These are phyloP conservation scores for Tethea ocularis DNA, from an alignment of 2,888 invertebrate species.

Conservation along the genomic window DNA sequence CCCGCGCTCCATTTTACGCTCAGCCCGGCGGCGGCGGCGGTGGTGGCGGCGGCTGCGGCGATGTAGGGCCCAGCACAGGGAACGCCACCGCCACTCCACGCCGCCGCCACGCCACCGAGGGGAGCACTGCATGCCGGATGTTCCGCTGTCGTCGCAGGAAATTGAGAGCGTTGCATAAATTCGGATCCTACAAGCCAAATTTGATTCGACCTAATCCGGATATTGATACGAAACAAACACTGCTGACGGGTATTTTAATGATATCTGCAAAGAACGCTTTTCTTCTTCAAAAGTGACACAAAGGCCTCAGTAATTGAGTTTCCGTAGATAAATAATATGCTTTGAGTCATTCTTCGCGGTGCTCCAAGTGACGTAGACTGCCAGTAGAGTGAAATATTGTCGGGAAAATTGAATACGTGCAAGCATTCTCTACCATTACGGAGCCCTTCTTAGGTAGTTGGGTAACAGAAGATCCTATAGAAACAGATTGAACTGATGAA, in stretches of 20 bases:
- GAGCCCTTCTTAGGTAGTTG: constrained; percentile 14
- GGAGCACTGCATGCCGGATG: constrained; percentile 69
- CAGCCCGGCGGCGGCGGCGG: constrained; percentile 49
- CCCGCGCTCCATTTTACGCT: constrained; percentile 75
- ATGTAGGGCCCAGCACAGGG: constrained; percentile 27
- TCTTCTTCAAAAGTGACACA: constrained; percentile 29
- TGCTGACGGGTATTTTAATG: constrained; percentile 59
- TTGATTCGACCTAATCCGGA: constrained; percentile 82
- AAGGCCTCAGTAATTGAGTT: constrained; percentile 47
- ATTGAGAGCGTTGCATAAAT: constrained; percentile 83
- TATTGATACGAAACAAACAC: constrained; percentile 80
- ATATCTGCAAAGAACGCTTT: constrained; percentile 27
- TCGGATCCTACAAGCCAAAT: constrained; percentile 80
- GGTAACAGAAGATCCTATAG: not conserved
- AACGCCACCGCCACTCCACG: constrained; percentile 13
- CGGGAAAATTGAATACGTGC: constrained; percentile 76
- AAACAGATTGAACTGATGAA: constrained; percentile 10
- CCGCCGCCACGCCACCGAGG: constrained; percentile 18
- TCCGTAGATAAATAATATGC: constrained; percentile 54
- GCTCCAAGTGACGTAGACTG: constrained; percentile 53
- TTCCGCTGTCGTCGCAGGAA: constrained; percentile 80
- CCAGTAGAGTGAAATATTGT: constrained; percentile 71
- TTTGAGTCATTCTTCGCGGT: constrained; percentile 50
- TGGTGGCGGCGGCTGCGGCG: constrained; percentile 9
- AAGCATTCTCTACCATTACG: constrained; percentile 63